These are phyloP conservation scores for Drosophila subobscura DNA, from an alignment of 1,140 invertebrate species.

Conservation along the genomic window DNA sequence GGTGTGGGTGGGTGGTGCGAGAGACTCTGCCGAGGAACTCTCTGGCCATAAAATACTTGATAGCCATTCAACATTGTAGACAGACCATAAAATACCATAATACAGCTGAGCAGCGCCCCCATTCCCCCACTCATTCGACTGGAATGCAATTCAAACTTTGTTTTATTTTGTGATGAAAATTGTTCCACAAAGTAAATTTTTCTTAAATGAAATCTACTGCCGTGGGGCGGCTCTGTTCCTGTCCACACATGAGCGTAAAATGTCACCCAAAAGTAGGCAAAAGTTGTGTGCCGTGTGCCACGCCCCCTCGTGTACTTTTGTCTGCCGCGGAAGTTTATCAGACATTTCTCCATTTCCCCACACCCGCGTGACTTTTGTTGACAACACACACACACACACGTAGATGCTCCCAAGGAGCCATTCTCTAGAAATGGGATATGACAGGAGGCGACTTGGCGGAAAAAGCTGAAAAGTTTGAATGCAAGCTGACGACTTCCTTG, in stretches of 20 bases:
- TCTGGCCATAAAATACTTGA: conserved; percentile 65
- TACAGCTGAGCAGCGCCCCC: conserved; percentile 18
- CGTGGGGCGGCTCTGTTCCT: not conserved
- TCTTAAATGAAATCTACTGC: conserved; percentile 57
- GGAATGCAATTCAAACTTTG: conserved; percentile 75
- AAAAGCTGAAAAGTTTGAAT: conserved; percentile 52
- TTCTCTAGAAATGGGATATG: conserved; percentile 38
- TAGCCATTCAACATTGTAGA: conserved; percentile 50
- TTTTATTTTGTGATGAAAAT: conserved; percentile 56
- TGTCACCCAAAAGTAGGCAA: conserved; percentile 63
- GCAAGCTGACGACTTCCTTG: conserved; percentile 51
- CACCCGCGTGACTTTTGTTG: conserved; percentile 66
- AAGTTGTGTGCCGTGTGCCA: conserved; percentile 9
- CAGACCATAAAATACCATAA: conserved; percentile 25
- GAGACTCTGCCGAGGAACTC: not conserved
- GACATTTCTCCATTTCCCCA: conserved; percentile 45
- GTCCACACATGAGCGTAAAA: conserved; percentile 3
- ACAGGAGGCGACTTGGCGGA: conserved; percentile 44
- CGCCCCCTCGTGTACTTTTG: conserved; percentile 43
- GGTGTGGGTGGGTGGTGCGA: conserved; percentile 32
- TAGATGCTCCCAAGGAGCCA: not conserved
- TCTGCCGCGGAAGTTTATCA: conserved; percentile 74
- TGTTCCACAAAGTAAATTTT: conserved; percentile 55
- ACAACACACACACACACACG: conserved; percentile 54
- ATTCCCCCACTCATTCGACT: not conserved